These are phyloP conservation scores for Antitype chi DNA, from an alignment of 2,888 invertebrate genomes.

Conservation along the genomic window DNA sequence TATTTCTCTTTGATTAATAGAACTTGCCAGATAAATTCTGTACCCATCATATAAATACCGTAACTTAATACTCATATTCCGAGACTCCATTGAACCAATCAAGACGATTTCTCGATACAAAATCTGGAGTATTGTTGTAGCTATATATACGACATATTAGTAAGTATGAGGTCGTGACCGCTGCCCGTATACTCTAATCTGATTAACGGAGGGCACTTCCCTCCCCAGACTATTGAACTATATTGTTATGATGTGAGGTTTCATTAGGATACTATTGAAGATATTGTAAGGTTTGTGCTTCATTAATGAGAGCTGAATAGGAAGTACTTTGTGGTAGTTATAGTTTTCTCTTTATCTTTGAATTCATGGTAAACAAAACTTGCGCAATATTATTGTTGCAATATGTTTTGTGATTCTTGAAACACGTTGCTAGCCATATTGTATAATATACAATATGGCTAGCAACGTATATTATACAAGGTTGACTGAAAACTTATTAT, in stretches of 20 bases:
- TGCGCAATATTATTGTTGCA: not conserved
- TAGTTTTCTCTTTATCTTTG: not conserved
- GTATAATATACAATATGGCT: too few species aligned
- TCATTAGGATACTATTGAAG: slow-evolving; percentile 61
- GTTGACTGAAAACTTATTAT: too few species aligned
- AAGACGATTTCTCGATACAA: slow-evolving; percentile 39
- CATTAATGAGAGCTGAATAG: slow-evolving; percentile 24
- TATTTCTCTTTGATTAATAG: not conserved
- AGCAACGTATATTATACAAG: too few species aligned
- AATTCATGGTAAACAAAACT: not conserved
- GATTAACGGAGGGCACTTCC: slow-evolving; percentile 73
- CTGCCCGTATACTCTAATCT: slow-evolving; percentile 76
- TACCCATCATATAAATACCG: not conserved
- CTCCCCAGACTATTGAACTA: slow-evolving; percentile 63
- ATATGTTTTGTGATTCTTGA: not conserved
- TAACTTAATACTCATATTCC: slow-evolving; percentile 47
- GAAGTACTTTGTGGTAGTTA: not conserved
- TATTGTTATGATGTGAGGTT: slow-evolving; percentile 63
- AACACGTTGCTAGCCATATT: not conserved
- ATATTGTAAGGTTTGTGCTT: slow-evolving; percentile 23
- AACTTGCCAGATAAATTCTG: not conserved
- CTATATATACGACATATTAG: slow-evolving; percentile 27
- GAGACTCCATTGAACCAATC: slow-evolving; percentile 47
- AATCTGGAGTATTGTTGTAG: slow-evolving; percentile 53
- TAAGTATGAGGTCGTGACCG: slow-evolving; percentile 72